Base-by-base conservation (phyloP, 2,888 invertebrate species). In the Euzetes globulus region DNA sequence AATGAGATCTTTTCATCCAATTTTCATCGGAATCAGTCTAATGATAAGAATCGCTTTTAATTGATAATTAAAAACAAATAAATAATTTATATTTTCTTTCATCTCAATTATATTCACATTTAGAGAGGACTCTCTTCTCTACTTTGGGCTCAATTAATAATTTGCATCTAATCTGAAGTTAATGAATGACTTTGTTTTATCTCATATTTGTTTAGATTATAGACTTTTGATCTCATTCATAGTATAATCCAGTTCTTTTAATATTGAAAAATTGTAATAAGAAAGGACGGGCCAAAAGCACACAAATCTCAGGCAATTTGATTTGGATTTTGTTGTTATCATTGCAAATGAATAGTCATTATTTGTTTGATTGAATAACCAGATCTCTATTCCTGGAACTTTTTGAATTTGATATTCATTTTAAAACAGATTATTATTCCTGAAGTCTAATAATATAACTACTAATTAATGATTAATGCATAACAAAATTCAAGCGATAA, bases 41-140 rank as follows among this genome's bases (percentile, higher is more conserved):
- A 37, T 41, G 65, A 22, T 65, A 65, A 17, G 37, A 41, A 41
- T 37, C 37, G 5, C 9, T 3, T 65, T 41, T 65, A 65, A 65
- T 65, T 65, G 22, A n/a, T 65, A 65, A 65, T 65, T 65, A 65
- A 41, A 65, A 65, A 13, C 65, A 65, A 15, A 65, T 65, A 65
- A 65, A 65, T 65, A 41, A 37, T 22, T 41, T 33, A 41, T 9
- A 41, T 13, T 41, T 65, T 65, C n/a, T 19, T 55, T 29, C 1
- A 15, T 19, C 65, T 37, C 65, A 65, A 65, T 65, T 65, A 65
- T 37, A 65, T 41, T 65, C 41, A 37, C 11, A 37, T 65, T 22
- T 41, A n/a, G n/a, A 27, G 4, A 27, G n/a, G 13, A n/a, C 17
- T 58, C 29, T 29, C 27, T 15, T 41, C 41, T 13, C 41, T 13